phyloP scores from a whole-genome alignment of 2,888 invertebrate species.

The Monoplex corrugatus region DNA sequence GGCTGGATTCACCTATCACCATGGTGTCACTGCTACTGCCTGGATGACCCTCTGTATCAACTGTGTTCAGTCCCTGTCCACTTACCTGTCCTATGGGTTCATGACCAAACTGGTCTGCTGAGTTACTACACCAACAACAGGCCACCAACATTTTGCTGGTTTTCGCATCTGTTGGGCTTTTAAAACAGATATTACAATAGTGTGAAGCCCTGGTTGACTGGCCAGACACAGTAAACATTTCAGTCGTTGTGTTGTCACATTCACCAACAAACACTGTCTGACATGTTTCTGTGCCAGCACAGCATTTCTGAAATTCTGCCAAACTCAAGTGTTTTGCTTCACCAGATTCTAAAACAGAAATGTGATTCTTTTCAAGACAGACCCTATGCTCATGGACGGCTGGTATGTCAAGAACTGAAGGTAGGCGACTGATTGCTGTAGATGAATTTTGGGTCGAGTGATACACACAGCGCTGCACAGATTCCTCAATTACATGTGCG shows the following conservation, averaged over 20 bases:
- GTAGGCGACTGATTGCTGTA: not conserved
- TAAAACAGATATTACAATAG: not conserved
- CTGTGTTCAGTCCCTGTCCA: no score
- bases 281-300: not conserved
- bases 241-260: not conserved
- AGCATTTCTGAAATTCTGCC: not conserved
- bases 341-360: not conserved
- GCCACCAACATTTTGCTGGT: not conserved
- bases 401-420: not conserved
- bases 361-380: not conserved
- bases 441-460: constrained; percentile 6
- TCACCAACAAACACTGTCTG: not conserved
- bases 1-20: not conserved
- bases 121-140: not conserved
- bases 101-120: not conserved
- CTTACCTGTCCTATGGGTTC: not conserved
- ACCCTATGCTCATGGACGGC: not conserved
- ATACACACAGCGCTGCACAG: not conserved
- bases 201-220: not conserved
- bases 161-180: not conserved
- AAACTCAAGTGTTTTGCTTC: not conserved
- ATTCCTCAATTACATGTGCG: not conserved
- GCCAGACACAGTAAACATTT: not conserved
- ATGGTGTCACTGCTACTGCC: not conserved
- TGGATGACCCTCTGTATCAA: not conserved